phyloP scores from a whole-genome alignment of 2,888 invertebrate species.

The Drosophila hamatofila region DNA sequence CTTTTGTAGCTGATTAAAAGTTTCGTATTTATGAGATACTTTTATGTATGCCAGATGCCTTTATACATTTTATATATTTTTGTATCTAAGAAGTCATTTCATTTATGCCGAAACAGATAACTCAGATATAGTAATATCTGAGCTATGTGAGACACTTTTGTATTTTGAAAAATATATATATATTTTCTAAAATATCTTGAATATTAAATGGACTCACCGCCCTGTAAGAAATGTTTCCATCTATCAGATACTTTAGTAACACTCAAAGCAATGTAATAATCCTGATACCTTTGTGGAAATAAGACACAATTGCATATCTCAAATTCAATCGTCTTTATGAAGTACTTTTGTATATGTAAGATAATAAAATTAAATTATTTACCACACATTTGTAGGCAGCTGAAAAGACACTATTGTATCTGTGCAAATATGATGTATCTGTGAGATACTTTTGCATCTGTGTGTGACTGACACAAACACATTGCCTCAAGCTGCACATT shows the following conservation, averaged over 20 bases:
- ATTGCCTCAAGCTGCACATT: slow-evolving; percentile 3
- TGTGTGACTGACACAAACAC: background rate
- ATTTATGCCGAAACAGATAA: background rate
- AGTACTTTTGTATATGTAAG: background rate
- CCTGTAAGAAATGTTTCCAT: too few species aligned
- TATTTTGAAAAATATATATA: too few species aligned
- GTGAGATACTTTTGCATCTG: background rate
- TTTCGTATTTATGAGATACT: background rate
- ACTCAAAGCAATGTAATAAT: too few species aligned
- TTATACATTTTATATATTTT: too few species aligned
- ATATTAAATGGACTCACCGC: too few species aligned
- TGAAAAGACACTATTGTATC: background rate
- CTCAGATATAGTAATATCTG: background rate
- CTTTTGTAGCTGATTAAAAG: background rate
- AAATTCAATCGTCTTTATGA: background rate
- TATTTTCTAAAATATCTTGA: too few species aligned
- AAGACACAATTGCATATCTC: background rate
- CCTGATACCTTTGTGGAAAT: background rate
- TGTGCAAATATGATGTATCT: background rate
- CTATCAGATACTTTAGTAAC: background rate
- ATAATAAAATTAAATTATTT: background rate
- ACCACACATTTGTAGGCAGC: background rate
- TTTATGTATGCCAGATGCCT: background rate
- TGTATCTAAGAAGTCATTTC: background rate
- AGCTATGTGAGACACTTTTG: too few species aligned